A percentile compares a stretch with the other conserved stretches of the same genome.
These are phyloP conservation scores for Arctopsyche grandis DNA, from an alignment of 1,140 invertebrate genomes.

Conservation along the genomic window DNA sequence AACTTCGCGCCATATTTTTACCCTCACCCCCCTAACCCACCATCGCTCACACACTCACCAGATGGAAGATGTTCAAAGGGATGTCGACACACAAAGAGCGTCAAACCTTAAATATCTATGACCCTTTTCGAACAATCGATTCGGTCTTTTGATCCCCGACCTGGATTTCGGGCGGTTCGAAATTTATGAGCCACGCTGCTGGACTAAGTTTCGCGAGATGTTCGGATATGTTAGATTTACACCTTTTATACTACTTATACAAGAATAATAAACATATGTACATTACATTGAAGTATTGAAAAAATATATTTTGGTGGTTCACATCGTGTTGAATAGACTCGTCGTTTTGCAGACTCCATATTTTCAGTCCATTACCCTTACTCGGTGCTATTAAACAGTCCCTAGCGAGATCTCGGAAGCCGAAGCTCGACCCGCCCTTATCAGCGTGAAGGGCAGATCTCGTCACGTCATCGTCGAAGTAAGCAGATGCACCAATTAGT, in stretches of 20 bases:
- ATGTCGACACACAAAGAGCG: background rate
- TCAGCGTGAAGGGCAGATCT: background rate
- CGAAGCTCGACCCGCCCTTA: background rate
- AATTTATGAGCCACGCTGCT: background rate
- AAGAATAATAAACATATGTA: too few species aligned
- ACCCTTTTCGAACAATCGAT: constrained; percentile 10
- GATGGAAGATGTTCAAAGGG: background rate
- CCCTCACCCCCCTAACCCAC: background rate
- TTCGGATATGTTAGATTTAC: too few species aligned
- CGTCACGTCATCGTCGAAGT: background rate
- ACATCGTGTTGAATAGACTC: too few species aligned
- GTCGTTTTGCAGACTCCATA: background rate
- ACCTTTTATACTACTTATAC: too few species aligned
- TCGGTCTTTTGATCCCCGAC: constrained; percentile 3
- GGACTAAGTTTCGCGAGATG: too few species aligned
- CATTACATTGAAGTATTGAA: too few species aligned
- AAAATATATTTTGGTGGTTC: too few species aligned
- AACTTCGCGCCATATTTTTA: too few species aligned
- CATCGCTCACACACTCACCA: background rate
- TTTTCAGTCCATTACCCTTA: background rate
- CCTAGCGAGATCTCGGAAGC: background rate
- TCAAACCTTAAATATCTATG: constrained; percentile 11
- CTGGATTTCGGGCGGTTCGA: background rate
- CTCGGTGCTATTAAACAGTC: background rate
- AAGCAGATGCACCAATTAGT: background rate